phyloP scores from a whole-genome alignment of 2,797 vertebrate genomes.

The Channa striata region DNA sequence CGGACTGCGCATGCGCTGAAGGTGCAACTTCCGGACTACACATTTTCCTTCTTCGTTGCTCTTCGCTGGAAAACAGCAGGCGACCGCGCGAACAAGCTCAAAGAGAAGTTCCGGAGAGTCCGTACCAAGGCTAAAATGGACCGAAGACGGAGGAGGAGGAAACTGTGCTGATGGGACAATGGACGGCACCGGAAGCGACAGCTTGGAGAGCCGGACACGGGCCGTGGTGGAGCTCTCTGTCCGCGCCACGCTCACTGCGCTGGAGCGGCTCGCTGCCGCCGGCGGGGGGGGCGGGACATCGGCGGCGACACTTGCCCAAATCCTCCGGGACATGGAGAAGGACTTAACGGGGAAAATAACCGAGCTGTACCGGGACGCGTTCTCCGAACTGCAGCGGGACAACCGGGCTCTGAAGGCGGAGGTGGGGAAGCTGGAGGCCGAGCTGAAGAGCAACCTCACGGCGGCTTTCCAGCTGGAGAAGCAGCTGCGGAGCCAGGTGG shows the following conservation, averaged over 20 bases:
- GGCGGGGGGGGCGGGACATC: not conserved
- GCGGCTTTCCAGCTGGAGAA: not conserved
- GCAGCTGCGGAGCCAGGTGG: not conserved
- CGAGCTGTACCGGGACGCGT: not conserved
- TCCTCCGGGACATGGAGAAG: not conserved
- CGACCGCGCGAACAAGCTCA: too few relatives aligned
- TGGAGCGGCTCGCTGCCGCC: not conserved
- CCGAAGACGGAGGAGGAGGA: too few relatives aligned
- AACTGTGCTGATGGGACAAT: too few relatives aligned
- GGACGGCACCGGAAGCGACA: not conserved
- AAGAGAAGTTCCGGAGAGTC: too few relatives aligned
- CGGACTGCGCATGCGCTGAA: not conserved
- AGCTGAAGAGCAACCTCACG: not conserved
- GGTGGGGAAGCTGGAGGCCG: not conserved
- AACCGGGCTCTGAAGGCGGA: slow-evolving; percentile 1
- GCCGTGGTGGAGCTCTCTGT: not conserved
- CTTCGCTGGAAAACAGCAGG: not conserved
- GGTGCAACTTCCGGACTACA: not conserved
- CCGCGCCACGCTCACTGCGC: not conserved
- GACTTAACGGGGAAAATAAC: not conserved
- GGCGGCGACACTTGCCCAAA: not conserved
- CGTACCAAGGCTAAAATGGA: too few relatives aligned
- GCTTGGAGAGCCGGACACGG: not conserved
- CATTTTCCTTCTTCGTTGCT: too few relatives aligned
- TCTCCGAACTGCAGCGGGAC: not conserved